Percentiles rank a stretch among this genome's conserved stretches.
These are phyloP conservation scores for Callionymus lyra DNA, from an alignment of 2,113 vertebrate species.

Conservation along the genomic window DNA sequence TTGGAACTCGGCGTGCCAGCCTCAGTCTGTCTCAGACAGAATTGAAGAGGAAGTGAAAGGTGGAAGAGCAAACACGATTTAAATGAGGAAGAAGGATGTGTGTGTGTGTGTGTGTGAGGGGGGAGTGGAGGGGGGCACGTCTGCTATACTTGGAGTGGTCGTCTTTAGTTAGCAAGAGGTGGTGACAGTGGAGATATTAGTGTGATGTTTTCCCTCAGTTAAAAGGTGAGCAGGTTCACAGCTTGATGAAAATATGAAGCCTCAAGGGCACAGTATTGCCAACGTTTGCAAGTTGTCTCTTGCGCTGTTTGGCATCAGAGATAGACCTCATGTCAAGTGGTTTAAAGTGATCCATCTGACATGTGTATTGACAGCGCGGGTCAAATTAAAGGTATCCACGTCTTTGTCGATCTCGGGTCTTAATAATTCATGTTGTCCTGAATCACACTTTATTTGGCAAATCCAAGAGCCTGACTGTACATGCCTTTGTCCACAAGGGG, in stretches of 20 bases:
- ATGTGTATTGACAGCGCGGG: slow-evolving; percentile 18
- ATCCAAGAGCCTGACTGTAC: neutral
- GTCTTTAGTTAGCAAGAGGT: slow-evolving; percentile 10
- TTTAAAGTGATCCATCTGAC: slow-evolving; percentile 35
- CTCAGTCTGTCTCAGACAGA: slow-evolving; percentile 7
- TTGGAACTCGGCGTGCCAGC: slow-evolving; percentile 17
- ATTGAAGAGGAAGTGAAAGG: slow-evolving; percentile 18
- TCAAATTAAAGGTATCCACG: no score
- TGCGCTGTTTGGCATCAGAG: slow-evolving; percentile 25
- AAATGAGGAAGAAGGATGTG: neutral
- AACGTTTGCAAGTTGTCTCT: slow-evolving; percentile 5
- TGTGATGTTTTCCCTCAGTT: slow-evolving; percentile 6
- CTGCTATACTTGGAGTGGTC: slow-evolving; percentile 17
- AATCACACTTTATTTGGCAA: no score
- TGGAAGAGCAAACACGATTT: slow-evolving; percentile 11
- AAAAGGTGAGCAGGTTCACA: slow-evolving; percentile 27
- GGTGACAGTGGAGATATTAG: slow-evolving; percentile 9
- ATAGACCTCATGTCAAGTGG: slow-evolving; percentile 30
- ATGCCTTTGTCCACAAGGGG: neutral
- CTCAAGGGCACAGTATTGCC: slow-evolving; percentile 17
- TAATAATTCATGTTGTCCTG: no score
- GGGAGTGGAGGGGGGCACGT: neutral
- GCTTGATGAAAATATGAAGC: slow-evolving; percentile 18
- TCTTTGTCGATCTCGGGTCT: no score
- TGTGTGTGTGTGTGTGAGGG: no score